These are phyloP conservation scores for Plectropomus leopardus DNA, from an alignment of 2,113 vertebrate species.

Conservation along the genomic window DNA sequence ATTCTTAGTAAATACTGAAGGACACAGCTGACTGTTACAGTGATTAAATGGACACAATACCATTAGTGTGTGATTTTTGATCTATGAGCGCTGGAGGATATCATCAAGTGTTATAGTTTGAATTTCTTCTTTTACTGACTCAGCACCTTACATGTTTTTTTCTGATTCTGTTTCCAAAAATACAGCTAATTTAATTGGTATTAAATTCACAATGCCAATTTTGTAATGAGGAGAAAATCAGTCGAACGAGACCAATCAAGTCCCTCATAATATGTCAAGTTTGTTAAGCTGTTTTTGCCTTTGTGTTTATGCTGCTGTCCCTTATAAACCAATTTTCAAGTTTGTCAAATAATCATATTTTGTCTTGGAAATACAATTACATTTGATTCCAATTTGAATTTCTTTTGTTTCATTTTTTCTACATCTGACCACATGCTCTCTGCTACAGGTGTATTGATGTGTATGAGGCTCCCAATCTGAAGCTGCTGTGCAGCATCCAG, in stretches of 20 bases:
- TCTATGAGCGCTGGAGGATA: too few species aligned
- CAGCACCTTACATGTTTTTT: too few species aligned
- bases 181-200: too few species aligned
- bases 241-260: background rate
- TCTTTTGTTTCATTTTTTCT: background rate
- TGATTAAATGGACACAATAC: background rate
- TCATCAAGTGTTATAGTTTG: too few species aligned
- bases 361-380: too few species aligned
- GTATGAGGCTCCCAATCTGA: conserved; percentile 88
- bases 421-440: background rate
- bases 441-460: conserved; percentile 91
- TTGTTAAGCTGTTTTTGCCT: too few species aligned
- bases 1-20: background rate
- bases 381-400: background rate
- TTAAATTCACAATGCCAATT: background rate
- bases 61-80: background rate
- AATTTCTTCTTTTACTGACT: too few species aligned
- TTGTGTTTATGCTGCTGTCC: too few species aligned
- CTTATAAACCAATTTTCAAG: too few species aligned
- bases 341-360: too few species aligned
- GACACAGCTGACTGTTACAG: background rate
- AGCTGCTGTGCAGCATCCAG: conserved; percentile 92
- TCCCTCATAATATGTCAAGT: too few species aligned
- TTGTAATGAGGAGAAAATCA: background rate
- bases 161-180: too few species aligned